Evolutionary conservation across 2,888 invertebrate genomes (phyloP), one percentile per base, ranked within the genome.

Genomic region (Thera obeliscata): DNA sequence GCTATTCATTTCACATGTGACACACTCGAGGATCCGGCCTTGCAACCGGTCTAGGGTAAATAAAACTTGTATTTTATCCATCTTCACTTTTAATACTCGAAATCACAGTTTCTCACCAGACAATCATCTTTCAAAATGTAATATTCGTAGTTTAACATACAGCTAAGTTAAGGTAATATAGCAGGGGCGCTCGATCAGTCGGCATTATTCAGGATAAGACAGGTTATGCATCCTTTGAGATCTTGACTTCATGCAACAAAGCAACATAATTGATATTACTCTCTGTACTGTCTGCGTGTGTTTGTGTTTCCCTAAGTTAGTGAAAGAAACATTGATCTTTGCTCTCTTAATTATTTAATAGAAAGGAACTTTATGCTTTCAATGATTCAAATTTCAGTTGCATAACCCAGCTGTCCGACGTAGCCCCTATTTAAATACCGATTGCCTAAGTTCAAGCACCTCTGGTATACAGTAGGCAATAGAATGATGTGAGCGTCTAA

Each of bases 1-100:
- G 74, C 76, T 71, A 80, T 80, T 78, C 78, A 78, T 78, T 81
- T 75, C 77, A 81, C 76, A 77, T 78, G 72, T 79, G 76, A 77
- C 69, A 64, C 64, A 64, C 64, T 64, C 56, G 48, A 60, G 64
- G 58, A 65, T 57, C 63, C 66, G 59, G 66, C 66, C 66, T 68
- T 61, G 64, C 56, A 71, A 72, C 68, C 59, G 62, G 60, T 68
- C 64, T 57, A 63, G 36, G 54, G 66, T 11, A 63, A 81, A 80
- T 80, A 74, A 81, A 82, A 81, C 77, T 43, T 72, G 59, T 54
- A 50, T 43, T 67, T 62, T 66, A 74, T 73, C 6, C 48, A 74
- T 78, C 69, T 70, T 75, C 70, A 71, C 69, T 66, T 81, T 80
- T 78, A 80, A 77, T 81, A 74, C 66, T 71, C 73, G 72, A 79